A percentile compares a stretch with the other conserved stretches of the same genome.
Conservation (phyloP, 2,113 vertebrate genomes). For the Elephas maximus region DNA sequence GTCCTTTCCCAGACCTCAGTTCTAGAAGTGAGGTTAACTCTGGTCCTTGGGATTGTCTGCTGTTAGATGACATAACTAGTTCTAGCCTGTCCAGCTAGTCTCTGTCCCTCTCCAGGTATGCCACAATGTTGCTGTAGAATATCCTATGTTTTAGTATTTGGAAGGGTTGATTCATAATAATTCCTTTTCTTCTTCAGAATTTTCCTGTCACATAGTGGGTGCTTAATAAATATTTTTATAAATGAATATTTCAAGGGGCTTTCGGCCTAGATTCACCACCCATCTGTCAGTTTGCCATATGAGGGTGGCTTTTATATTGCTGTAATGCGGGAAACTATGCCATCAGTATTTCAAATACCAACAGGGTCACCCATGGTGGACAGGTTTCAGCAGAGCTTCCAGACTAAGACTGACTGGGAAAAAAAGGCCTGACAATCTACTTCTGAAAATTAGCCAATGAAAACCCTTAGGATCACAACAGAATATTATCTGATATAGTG, state of each 20-base stretch:
- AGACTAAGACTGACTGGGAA: neutral
- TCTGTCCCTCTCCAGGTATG: neutral
- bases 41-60: neutral
- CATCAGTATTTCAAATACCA: neutral
- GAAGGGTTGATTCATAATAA: neutral
- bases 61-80: rapidly evolving
- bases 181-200: slow-evolving; percentile 15
- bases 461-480: neutral
- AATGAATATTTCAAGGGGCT: neutral
- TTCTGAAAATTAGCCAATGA: neutral
- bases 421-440: neutral
- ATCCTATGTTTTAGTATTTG: neutral
- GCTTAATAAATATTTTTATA: neutral
- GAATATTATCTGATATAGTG: neutral
- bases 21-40: neutral
- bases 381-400: neutral
- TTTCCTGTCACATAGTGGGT: neutral
- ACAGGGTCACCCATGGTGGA: neutral
- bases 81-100: neutral
- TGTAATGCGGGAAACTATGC: neutral
- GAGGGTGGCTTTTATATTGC: neutral
- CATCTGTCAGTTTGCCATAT: neutral
- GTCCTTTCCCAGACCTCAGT: neutral
- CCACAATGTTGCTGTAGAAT: neutral
- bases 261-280: neutral